Evolutionary conservation across 2,888 invertebrate species (phyloP).

Genomic region (Lasioglossum oenotherae): DNA sequence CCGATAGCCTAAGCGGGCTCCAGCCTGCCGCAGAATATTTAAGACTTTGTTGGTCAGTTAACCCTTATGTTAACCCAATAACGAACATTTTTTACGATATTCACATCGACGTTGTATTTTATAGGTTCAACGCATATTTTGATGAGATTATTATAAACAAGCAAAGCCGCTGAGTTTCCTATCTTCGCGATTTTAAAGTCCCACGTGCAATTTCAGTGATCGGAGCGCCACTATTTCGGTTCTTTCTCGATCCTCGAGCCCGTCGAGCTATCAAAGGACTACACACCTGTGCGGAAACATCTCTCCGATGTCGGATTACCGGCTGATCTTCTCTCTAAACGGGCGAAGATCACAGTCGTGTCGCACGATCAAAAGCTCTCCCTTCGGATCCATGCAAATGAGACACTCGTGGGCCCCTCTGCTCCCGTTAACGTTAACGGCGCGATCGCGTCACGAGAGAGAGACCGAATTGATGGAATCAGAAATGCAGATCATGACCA

Average conservation of each 20-base stretch:
- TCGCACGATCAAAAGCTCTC: constrained; percentile 14
- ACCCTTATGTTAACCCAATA: no score
- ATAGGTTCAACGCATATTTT: not conserved
- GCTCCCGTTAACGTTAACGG: not conserved
- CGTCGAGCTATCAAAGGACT: not conserved
- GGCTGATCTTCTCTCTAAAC: not conserved
- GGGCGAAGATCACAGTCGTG: constrained; percentile 46
- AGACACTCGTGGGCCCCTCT: constrained; percentile 53
- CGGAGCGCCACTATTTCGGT: not conserved
- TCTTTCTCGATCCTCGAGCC: not conserved
- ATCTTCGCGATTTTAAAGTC: not conserved
- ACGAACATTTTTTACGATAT: not conserved
- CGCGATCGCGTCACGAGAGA: constrained; percentile 57
- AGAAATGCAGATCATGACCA: constrained; percentile 77
- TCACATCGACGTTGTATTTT: not conserved
- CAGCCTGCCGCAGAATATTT: not conserved
- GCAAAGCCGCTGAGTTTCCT: not conserved
- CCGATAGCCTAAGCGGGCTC: not conserved
- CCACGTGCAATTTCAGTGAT: not conserved
- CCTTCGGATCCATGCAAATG: constrained; percentile 74
- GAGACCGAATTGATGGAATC: constrained; percentile 74
- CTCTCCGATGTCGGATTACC: not conserved
- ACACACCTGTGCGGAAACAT: constrained; percentile 1
- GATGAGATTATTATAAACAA: no score
- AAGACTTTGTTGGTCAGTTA: not conserved